Conservation (phyloP, 2,888 invertebrate species). For the Mayetiola destructor region DNA sequence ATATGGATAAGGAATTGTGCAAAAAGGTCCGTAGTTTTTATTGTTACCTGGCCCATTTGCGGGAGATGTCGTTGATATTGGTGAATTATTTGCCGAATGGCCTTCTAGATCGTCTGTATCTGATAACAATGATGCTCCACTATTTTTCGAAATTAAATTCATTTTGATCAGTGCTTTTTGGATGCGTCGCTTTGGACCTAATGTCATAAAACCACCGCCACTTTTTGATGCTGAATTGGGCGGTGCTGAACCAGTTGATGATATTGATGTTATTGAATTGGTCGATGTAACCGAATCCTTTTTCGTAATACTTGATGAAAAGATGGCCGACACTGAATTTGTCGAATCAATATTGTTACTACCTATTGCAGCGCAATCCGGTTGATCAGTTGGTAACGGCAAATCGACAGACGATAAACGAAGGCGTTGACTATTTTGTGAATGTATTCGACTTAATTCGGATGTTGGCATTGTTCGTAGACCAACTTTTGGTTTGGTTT, state of each 20-base stretch:
- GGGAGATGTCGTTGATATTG: slow-evolving; percentile 35
- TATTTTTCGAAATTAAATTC: slow-evolving; percentile 76
- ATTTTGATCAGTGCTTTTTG: slow-evolving; percentile 78
- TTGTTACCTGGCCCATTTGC: slow-evolving; percentile 11
- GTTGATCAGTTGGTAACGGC: slow-evolving; percentile 27
- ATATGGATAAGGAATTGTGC: too few relatives aligned
- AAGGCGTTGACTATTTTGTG: slow-evolving; percentile 26
- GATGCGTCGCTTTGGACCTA: slow-evolving; percentile 69
- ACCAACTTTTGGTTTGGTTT: slow-evolving; percentile 51
- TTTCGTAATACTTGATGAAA: slow-evolving; percentile 11
- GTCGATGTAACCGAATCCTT: background rate
- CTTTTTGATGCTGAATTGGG: slow-evolving; percentile 42
- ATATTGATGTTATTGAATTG: slow-evolving; percentile 30
- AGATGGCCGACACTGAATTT: background rate
- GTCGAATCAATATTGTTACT: slow-evolving; percentile 27
- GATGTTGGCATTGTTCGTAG: slow-evolving; percentile 35
- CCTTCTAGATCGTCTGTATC: slow-evolving; percentile 23
- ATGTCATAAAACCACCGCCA: slow-evolving; percentile 75
- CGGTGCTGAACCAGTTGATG: slow-evolving; percentile 39
- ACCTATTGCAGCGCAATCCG: slow-evolving; percentile 37
- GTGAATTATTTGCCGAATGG: slow-evolving; percentile 20
- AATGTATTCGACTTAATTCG: slow-evolving; percentile 44
- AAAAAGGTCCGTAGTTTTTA: too few relatives aligned
- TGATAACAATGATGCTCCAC: slow-evolving; percentile 37
- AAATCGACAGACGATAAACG: slow-evolving; percentile 61